Conservation (phyloP, 1,140 invertebrate species). For the Conus ventricosus region DNA sequence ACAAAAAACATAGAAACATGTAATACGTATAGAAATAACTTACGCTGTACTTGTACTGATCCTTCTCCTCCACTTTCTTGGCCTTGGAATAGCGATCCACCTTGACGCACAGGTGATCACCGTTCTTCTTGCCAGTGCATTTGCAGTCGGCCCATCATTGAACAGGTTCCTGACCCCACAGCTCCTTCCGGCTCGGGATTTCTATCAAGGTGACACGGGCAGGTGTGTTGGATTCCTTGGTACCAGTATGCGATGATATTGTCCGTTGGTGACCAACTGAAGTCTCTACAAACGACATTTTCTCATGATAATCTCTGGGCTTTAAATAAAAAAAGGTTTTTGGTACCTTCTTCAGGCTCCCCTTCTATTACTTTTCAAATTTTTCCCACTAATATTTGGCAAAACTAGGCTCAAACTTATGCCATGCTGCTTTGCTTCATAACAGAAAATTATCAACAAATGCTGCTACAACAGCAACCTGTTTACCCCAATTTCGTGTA, state of each 20-base stretch:
- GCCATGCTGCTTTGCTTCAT: too few species aligned
- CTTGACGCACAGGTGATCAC: slow-evolving; percentile 98
- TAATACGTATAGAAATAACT: slow-evolving; percentile 61
- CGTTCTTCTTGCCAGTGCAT: slow-evolving; percentile 99
- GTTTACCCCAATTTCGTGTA: too few species aligned
- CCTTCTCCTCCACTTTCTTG: slow-evolving; percentile 89
- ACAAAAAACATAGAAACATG: not conserved
- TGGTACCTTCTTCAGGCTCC: too few species aligned
- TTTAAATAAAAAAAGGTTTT: too few species aligned
- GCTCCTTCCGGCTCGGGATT: slow-evolving; percentile 87
- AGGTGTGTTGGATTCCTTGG: slow-evolving; percentile 85
- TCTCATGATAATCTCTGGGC: too few species aligned
- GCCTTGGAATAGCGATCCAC: slow-evolving; percentile 97
- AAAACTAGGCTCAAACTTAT: too few species aligned
- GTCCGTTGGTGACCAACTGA: slow-evolving; percentile 98
- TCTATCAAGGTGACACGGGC: slow-evolving; percentile 77
- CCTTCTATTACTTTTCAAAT: too few species aligned
- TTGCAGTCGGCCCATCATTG: slow-evolving; percentile 97
- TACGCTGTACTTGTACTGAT: slow-evolving; percentile 89
- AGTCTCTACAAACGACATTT: slow-evolving; percentile 80
- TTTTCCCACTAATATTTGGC: too few species aligned
- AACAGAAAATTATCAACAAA: too few species aligned
- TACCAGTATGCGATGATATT: slow-evolving; percentile 98
- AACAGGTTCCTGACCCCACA: slow-evolving; percentile 98
- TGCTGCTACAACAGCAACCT: too few species aligned